Evolutionary conservation across 2,888 invertebrate species (phyloP).

Genomic region (Watsonalla binaria): DNA sequence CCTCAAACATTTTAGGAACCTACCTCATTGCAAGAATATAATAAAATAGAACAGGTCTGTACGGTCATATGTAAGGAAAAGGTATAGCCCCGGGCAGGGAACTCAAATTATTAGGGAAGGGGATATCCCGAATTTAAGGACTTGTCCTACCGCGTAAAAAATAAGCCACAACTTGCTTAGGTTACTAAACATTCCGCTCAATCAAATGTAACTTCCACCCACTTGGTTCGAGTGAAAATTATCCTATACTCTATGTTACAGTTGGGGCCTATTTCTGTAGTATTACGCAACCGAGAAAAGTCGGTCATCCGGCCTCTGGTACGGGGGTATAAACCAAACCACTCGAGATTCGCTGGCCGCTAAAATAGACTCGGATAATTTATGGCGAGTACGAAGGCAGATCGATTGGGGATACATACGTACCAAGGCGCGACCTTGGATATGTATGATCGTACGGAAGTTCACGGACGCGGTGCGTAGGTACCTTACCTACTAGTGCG

Average conservation of each 20-base stretch:
- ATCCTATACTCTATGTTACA: constrained; percentile 3
- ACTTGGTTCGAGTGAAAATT: not conserved
- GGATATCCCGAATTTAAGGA: no score
- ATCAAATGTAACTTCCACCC: not conserved
- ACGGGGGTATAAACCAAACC: constrained; percentile 10
- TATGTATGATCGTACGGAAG: constrained; percentile 60
- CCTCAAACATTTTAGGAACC: no score
- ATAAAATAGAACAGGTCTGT: no score
- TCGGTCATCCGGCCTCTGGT: constrained; percentile 63
- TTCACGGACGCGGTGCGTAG: constrained; percentile 58
- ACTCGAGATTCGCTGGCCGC: constrained; percentile 45
- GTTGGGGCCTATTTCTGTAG: constrained; percentile 43
- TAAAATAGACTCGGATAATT: constrained; percentile 58
- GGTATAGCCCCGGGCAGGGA: no score
- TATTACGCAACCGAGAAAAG: constrained; percentile 60
- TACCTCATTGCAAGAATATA: no score
- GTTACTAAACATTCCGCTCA: not conserved
- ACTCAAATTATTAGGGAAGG: no score
- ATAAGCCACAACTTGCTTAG: no score
- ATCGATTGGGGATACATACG: constrained; percentile 53
- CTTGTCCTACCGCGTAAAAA: no score
- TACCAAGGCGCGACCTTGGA: constrained; percentile 57
- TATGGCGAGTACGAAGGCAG: constrained; percentile 40
- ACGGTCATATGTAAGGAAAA: no score
- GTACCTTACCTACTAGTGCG: constrained; percentile 16